Base-by-base conservation (phyloP, 2,888 invertebrate species). In the Eupithecia vulgata region DNA sequence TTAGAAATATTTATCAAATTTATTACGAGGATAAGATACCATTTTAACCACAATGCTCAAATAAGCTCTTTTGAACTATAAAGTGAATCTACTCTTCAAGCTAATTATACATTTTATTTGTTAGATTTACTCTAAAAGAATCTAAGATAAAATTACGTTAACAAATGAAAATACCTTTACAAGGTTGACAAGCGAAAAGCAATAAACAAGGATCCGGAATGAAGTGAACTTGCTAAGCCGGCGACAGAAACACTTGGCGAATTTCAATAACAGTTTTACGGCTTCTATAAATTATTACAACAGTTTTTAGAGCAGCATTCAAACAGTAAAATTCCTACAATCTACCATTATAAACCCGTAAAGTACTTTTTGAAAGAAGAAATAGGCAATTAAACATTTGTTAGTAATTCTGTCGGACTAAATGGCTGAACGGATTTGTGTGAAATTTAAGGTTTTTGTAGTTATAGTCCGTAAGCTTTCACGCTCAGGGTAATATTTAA, bases 261-360 rank as follows among this genome's bases (percentile, higher is more conserved):
- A 90, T 88, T 87, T 87, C 84, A 88, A 86, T 86, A 86, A 84
- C 81, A 83, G 83, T 85, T 91, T 91, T 91, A 91, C 85, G 88
- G 85, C 85, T 81, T 59, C n/a, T 5, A 59, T 61, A 61, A 59
- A 30, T 52, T 52, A 52, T 52, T 52, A 10, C 4, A 52, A 52
- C 25, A 21, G 52, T 25, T 52, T 25, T 10, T 52, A 21, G 12
- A 52, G 12, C 21, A 12, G 52, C 52, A 52, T 25, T 52, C 5
- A 25, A n/a, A 52, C 52, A 52, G 21, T 5, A 21, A 12, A 21
- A 52, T 52, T 25, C 52, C 21, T 21, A 52, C 21, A 52, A 25
- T 52, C 12, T n/a, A n/a, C n/a, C 21, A 48, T n/a, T n/a, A n/a
- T 17, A 48, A n/a, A n/a, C 1, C n/a, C n/a, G 7, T 21, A 48